phyloP scores from a whole-genome alignment of 2,113 vertebrate species.

The Amphiprion percula region DNA sequence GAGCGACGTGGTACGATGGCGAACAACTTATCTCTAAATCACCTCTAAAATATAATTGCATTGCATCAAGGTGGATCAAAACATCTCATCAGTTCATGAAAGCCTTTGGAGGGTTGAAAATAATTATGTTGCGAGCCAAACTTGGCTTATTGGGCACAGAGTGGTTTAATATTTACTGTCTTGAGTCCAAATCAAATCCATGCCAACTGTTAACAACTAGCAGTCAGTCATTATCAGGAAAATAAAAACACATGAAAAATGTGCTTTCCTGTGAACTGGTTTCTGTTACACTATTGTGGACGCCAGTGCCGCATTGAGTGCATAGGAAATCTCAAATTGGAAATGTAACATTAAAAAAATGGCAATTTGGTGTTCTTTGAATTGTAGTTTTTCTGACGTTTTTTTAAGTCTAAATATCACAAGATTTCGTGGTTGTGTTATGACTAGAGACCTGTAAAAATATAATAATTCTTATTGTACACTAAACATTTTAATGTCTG shows the following conservation, averaged over 20 bases:
- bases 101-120: constrained; percentile 32
- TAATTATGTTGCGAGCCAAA: constrained; percentile 35
- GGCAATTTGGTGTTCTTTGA: neutral
- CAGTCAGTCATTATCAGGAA: constrained; percentile 35
- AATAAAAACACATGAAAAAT: constrained; percentile 24
- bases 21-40: constrained; percentile 43
- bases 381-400: neutral
- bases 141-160: constrained; percentile 31
- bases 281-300: constrained; percentile 9
- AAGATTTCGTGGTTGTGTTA: neutral
- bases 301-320: neutral
- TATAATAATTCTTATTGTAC: neutral
- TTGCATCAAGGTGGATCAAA: constrained; percentile 57
- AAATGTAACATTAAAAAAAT: neutral
- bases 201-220: constrained; percentile 45
- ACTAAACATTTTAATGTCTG: neutral
- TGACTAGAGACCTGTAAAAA: neutral
- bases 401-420: neutral
- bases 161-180: constrained; percentile 48
- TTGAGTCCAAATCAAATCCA: constrained; percentile 50
- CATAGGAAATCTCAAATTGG: neutral
- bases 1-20: neutral
- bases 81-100: constrained; percentile 37
- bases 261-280: neutral
- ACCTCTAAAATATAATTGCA: constrained; percentile 40